Evolutionary conservation across 2,113 vertebrate genomes (phyloP), one percentile per base, ranked within the genome.

Genomic region (Rissa tridactyla): DNA sequence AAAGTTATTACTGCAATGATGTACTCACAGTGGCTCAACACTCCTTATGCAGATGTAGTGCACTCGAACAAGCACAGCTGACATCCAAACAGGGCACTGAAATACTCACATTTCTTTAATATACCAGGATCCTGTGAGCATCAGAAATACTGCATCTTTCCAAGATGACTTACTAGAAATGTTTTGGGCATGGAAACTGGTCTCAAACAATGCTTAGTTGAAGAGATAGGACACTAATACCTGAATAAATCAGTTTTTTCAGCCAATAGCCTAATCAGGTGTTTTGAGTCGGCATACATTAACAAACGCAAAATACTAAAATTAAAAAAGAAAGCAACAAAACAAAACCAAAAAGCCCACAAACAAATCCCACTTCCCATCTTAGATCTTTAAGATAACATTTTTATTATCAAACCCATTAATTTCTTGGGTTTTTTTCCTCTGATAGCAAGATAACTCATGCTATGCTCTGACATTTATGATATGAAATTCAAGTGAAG

Each of bases 61-160:
- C 65, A 82, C 86, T 60, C 4, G 4, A 83, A 84, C 19, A 93
- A 82, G 88, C 73, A 76, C 81, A 94, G 87, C 61, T 90, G 73
- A 82, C 78, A 79, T 60, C 91, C 70, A 91, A 82, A 90, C 21
- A 82, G 44, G n/a, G 47, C n/a, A 94, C 36, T 52, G 44, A 91
- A 93, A 92, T 57, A 93, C 36, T 82, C 72, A 80, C n/a, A 72
- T 86, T 60, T 93, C 71, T 88, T 73, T 90, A 86, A 64, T 6
- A n/a, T 36, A 90, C n/a, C 71, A 55, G 68, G 58, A 88, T 66
- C 60, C 64, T 57, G 57, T 73, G 80, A 93, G 88, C 88, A 96
- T 58, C 71, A 93, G 51, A 91, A 92, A 77, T 40, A 58, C 25
- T 66, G 54, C 3, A 3, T 36, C 61, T 92, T 94, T 90, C 88